Base-by-base conservation (phyloP, 2,113 vertebrate genomes). In the Lonchura striata region DNA sequence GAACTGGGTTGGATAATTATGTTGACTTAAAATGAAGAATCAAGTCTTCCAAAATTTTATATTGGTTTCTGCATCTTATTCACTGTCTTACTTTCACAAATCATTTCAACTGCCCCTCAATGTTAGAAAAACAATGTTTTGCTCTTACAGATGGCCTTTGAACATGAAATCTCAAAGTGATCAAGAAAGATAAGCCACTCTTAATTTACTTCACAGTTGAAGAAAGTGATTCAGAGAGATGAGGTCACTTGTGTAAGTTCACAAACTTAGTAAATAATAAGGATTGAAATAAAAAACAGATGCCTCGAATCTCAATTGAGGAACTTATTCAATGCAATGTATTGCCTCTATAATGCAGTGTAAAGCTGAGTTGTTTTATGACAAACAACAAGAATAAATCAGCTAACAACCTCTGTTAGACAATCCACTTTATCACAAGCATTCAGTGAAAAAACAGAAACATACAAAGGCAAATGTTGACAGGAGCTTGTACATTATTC, bases 41-140 rank as follows among this genome's bases (percentile, higher is more conserved):
- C 49, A 72, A 69, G 49, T 75, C 18, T 82, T 72, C 28, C 44
- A 91, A 78, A 27, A 16, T 33, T 89, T 91, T 56, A 49, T 54
- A 91, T 33, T 78, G 16, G 2, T 63, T 77, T 94, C 82, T 88
- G 60, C 50, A 83, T 70, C 46, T 92, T 91, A 82, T 57, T 74
- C 70, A 47, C 39, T 68, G 28, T 53, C n/a, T 81, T 79, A 82
- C 14, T 90, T 78, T 66, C 44, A 81, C 68, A 94, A 80, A 84
- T 91, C 9, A 91, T 91, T 86, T 88, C 22, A 89, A 77, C 44
- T 89, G 57, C 31, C 75, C 41, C 52, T 94, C n/a, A 71, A 2
- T 69, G 75, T 72, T 90, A 85, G 46, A 94, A 87, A 91, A 93
- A 66, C 41, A 95, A 82, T 53, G 87, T 49, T 93, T 95, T 94